Evolutionary conservation across 2,888 invertebrate species (phyloP), one percentile per base, ranked within the genome.

Genomic region (Cancer borealis): DNA sequence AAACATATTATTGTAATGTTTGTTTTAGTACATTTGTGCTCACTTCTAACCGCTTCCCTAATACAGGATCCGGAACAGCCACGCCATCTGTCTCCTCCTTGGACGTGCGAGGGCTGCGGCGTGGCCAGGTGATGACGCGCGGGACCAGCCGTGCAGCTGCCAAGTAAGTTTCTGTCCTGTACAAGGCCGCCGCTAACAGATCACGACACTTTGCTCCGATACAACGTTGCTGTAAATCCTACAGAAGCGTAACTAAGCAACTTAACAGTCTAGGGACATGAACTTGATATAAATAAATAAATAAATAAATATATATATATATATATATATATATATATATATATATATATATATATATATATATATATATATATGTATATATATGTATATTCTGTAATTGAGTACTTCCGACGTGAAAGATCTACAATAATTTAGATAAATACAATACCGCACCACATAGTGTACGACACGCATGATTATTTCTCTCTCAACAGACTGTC

Each of bases 21-120:
- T 66, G 17, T 66, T 12, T 66, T 4, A 4, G 17, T 66, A 21
- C 12, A 66, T 66, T 66, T 66, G 60, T 66, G 60, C 17, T 66
- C 60, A 17, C 4, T 8, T 66, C 54, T 39, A 39, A 39, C 54
- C 54, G 2, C 14, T 3, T 21, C 60, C 79, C 26, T n/a, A 8
- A 5, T 12, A 6, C 88, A 94, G 94, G 92, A n/a, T 94, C 94
- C 3, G 94, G 94, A 0, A 94, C 94, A 26, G 88, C 94, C 12
- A 94, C 94, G 0, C 94, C 94, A n/a, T 92, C 94, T 66, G 88
- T 94, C 39, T 94, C 94, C 47, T 94, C 94, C n/a, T 79, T 94
- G 47, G 94, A 94, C 39, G 94, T 94, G 6, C 46, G 94, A 1
- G 94, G 92, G 21, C 49, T 94, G 47, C 92, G 94, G 92, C 88